Evolutionary conservation across 1,140 invertebrate genomes (phyloP), one percentile per base, ranked within the genome.

Genomic region (Meloidogyne floridensis): DNA sequence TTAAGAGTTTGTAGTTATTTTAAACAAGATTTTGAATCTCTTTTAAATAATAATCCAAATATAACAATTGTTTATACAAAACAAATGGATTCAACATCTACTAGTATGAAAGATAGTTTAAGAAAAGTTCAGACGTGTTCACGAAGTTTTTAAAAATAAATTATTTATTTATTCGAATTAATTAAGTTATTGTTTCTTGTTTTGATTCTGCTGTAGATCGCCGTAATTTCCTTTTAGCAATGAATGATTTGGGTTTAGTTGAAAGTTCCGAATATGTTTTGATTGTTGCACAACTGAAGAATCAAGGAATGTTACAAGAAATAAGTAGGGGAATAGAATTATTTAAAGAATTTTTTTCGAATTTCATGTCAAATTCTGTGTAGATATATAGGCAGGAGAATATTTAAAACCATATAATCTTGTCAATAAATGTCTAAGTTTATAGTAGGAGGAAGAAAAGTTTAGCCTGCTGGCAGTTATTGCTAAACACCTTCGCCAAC

Each of bases 221-320:
- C n/a, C 85, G 84, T 15, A 80, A 79, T 56, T 86, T 86, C 53
- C 43, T 86, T n/a, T 13, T 86, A 42, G 32, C 69, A 42, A 80
- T 81, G 20, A 73, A 77, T 53, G 84, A 86, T 69, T 56, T 59
- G 47, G 80, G 80, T 7, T 53, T 86, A 65, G 54, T 70, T 3
- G 32, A 20, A n/a, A 87, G 20, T 43, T 75, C 85, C 43, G 84
- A 86, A 70, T 86, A 80, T 73, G 84, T 86, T 18, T 87, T 76
- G 42, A 84, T 86, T 13, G 73, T 86, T 42, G 69, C 80, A 7
- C 70, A 77, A 47, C 32, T 86, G 8, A 72, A 71, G 13, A 86
- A 69, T 74, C 85, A 86, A 78, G 84, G 84, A 80, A 87, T 81
- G 71, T 43, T 83, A n/a, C 75, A 78, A 18, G 54, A 80, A 69